Evolutionary conservation across 1,140 invertebrate species (phyloP), one percentile per base, ranked within the genome.

Genomic region (Drosophila sturtevanti): DNA sequence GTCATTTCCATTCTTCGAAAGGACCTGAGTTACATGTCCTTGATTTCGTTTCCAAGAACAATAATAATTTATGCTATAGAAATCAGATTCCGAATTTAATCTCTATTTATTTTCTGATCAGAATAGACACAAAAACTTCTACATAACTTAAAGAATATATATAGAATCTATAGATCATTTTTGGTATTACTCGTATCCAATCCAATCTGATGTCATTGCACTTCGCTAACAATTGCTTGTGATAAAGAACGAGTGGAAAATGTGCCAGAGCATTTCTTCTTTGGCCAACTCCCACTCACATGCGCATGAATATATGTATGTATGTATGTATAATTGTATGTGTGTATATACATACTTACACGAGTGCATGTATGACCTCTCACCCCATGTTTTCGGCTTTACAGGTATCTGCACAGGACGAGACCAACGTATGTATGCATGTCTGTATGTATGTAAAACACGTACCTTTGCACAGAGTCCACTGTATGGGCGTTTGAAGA

Each of bases 401-500:
- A 24, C 51, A 52, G 48, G 44, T 24, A 24, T 24, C 24, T 24
- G 24, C 24, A 24, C 2, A 24, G 24, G 27, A 31, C 27, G 27
- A 31, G 7, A 31, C 27, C 4, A 31, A 31, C 24, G 22, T n/a
- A 52, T 12, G 12, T 12, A 11, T 63, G 41, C 56, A 22, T 14
- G n/a, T 54, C 24, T 31, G 44, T 21, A 38, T 51, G 11, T 37
- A 18, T 61, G 59, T 44, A 48, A 44, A 21, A 31, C 27, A 31
- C 27, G 27, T 48, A 34, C 35, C 12, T 37, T 35, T 38, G 11
- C 44, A 51, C 14, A n/a, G 18, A 24, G 61, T 41, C 34, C 31
- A 41, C n/a, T 22, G 41, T 38, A 31, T 68, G 55, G 56, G 58
- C 31, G 58, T 68, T 24, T 14, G 34, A 24, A 55, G 34, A 54